Evolutionary conservation across 2,113 vertebrate genomes (phyloP), one percentile per base, ranked within the genome.

Genomic region (Dendrocopos noguchii): DNA sequence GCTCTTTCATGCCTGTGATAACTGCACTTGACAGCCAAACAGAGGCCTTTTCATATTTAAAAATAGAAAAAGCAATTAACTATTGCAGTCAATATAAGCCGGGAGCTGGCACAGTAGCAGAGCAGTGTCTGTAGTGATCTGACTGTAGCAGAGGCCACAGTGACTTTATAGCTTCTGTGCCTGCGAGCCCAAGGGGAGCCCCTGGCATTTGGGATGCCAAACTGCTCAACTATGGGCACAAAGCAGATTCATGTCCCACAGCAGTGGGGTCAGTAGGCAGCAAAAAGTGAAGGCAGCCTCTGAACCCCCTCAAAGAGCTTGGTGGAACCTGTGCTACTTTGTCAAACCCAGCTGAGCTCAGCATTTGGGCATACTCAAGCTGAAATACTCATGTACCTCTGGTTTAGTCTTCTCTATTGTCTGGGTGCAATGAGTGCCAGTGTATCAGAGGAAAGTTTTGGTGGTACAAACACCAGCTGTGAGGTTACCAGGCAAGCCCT

Each of bases 11-110:
- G 85, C 73, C 56, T 74, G 33, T 0, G 1, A 88, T 84, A 93
- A 93, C 74, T 87, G 56, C 61, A 65, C 29, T 91, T 80, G 76
- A 94, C 95, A 94, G 87, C 44, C 79, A 87, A 78, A 85, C 76
- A 96, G 85, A 94, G 59, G 80, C 73, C 70, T 63, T 93, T 95
- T 96, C 89, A 95, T 92, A 91, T 86, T 95, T 91, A 84, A 90
- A 96, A 93, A 91, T 81, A 94, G 91, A 80, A 94, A 84, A 92
- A 86, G 87, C 76, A 94, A 90, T 95, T 94, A 94, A 91, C 94
- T 85, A 74, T 61, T 53, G 31, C 65, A 93, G 87, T 96, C 81
- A 77, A 34, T 91, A 68, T 91, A 79, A 94, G 81, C 56, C 1
- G 2, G 63, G 39, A 91, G 57, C 70, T 94, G 88, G 82, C 80